Conservation (phyloP, 2,113 vertebrate genomes). For the Larimichthys polyactis region DNA sequence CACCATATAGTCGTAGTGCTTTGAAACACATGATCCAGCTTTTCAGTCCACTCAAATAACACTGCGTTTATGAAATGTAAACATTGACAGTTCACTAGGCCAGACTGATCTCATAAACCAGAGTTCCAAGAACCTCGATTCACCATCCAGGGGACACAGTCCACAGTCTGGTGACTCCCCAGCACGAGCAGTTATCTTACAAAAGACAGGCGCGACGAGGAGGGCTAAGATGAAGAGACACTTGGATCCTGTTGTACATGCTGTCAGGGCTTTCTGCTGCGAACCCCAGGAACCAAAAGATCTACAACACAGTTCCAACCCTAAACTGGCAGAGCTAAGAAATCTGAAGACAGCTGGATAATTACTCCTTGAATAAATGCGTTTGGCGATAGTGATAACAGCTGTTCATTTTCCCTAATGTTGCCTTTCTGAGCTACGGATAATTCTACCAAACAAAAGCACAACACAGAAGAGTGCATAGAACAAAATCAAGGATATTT, state of each 20-base stretch:
- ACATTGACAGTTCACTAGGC: conserved; percentile 80
- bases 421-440: conserved; percentile 10
- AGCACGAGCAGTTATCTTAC: conserved; percentile 25
- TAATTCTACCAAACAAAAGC: not conserved
- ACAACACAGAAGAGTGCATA: not conserved
- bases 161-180: conserved; percentile 56
- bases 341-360: conserved; percentile 41
- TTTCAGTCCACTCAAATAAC: conserved; percentile 78
- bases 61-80: conserved; percentile 83
- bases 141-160: conserved; percentile 47
- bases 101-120: conserved; percentile 76
- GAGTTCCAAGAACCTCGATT: conserved; percentile 62
- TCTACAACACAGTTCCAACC: not conserved
- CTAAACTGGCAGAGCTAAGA: not conserved
- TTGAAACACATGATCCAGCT: conserved; percentile 74
- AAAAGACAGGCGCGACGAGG: conserved; percentile 20
- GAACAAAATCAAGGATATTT: not conserved
- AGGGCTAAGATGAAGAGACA: conserved; percentile 8
- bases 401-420: conserved; percentile 37
- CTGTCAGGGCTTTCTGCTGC: conserved; percentile 5
- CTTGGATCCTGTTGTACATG: conserved; percentile 4
- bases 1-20: conserved; percentile 49
- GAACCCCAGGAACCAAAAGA: conserved; percentile 18
- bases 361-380: conserved; percentile 50
- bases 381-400: conserved; percentile 39